Base-by-base conservation (phyloP, 2,113 vertebrate genomes). In the Phalacrocorax pelagicus region DNA sequence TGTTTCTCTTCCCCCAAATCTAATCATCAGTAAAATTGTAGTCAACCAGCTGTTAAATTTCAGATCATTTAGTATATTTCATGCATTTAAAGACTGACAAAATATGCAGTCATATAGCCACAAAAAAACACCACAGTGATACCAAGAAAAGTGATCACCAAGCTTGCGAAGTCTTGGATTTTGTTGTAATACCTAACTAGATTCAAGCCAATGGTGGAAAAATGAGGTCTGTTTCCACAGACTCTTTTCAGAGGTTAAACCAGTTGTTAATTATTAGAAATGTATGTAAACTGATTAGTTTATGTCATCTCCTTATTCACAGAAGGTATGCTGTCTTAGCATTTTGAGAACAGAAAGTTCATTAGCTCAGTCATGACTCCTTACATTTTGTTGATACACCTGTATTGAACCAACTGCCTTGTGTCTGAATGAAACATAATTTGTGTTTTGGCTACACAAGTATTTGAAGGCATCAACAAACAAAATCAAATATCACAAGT, bases 21-120 rank as follows among this genome's bases (percentile, higher is more conserved):
- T 94, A 94, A 92, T 96, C 65, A 78, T 93, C 79, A 95, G 55
- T 83, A 82, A 87, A 81, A 82, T 14, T 73, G 51, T 55, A 38
- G 32, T 85, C 86, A 91, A 66, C 20, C 78, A 89, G 84, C 65
- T 91, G 83, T 89, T 89, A 87, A 81, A 91, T 95, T 94, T 93
- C 70, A 58, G 58, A 92, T 55, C 49, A 58, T 21, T 84, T 95
- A 49, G 32, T 75, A 15, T 80, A 89, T 89, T 72, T 92, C 62
- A 82, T 73, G 32, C 36, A 49, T 87, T 94, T 89, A 89, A 87
- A 58, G 54, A 46, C 36, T 85, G 78, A 85, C 42, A 89, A 92
- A 95, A 75, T 80, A 40, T 49, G 69, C 83, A 90, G 72, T 59
- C 66, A 63, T 63, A 75, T 38, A 79, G 21, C 15, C 61, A 69